These are phyloP conservation scores for Rana temporaria DNA, from an alignment of 2,113 vertebrate species.

Conservation along the genomic window DNA sequence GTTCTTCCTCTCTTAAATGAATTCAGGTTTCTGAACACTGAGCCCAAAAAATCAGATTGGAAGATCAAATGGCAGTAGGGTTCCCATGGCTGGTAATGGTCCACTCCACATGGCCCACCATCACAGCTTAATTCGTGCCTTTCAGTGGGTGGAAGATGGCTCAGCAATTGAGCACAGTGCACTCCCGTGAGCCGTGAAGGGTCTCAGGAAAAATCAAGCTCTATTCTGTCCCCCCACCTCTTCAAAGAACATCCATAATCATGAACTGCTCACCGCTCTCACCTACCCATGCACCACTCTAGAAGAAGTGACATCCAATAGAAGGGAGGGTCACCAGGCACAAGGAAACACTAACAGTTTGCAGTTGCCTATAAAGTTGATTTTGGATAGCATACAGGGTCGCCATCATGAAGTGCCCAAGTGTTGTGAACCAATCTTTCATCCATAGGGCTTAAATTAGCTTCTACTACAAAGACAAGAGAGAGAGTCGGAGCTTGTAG, in stretches of 20 bases:
- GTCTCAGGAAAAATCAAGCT: constrained; percentile 19
- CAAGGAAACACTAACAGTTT: neutral
- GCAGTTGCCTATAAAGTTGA: neutral
- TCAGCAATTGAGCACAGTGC: constrained; percentile 24
- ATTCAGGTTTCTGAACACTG: no score
- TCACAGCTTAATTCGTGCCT: constrained; percentile 22
- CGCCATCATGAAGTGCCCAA: constrained; percentile 16
- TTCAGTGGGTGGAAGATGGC: constrained; percentile 6
- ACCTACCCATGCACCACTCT: constrained; percentile 23
- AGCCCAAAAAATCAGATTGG: neutral
- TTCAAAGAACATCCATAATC: constrained; percentile 18
- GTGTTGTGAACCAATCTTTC: constrained; percentile 17
- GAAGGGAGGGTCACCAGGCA: neutral
- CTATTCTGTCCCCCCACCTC: constrained; percentile 5
- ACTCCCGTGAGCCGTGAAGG: neutral
- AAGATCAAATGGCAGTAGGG: constrained; percentile 14
- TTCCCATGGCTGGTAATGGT: neutral
- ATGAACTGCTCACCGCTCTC: constrained; percentile 32
- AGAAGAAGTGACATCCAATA: constrained; percentile 29
- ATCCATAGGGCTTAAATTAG: constrained; percentile 23
- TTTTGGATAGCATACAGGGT: constrained; percentile 10
- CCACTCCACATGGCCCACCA: neutral
- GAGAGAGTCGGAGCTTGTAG: neutral
- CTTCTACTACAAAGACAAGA: neutral
- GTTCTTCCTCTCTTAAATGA: no score